Evolutionary conservation across 64 coral and sea anemone genomes (phyloP).

Genomic region (Astreopora myriophthalma): DNA sequence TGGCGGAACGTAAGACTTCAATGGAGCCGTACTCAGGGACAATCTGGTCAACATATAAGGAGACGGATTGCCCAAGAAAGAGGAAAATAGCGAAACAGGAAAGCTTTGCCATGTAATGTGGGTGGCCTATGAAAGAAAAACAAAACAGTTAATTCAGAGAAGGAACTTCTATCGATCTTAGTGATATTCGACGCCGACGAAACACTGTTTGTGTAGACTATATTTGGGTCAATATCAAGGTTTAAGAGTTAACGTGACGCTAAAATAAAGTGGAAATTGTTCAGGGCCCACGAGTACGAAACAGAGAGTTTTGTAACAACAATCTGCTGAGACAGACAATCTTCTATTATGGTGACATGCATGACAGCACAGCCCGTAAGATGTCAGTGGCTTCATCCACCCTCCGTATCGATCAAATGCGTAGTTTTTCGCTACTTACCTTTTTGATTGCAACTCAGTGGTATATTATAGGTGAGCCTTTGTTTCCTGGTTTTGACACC

Average conservation of each 20-base stretch:
- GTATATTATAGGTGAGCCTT: not conserved
- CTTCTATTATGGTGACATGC: too few relatives aligned
- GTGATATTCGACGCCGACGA: too few relatives aligned
- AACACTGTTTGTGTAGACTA: too few relatives aligned
- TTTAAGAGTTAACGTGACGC: too few relatives aligned
- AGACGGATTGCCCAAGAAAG: not conserved
- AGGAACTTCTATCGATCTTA: too few relatives aligned
- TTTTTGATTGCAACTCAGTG: not conserved
- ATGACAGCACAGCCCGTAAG: not conserved
- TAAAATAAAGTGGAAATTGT: too few relatives aligned
- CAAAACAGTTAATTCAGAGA: not conserved
- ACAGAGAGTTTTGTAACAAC: too few relatives aligned
- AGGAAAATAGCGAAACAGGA: not conserved
- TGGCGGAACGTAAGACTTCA: not conserved
- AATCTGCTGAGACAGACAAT: too few relatives aligned
- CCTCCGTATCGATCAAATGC: not conserved
- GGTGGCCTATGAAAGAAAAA: not conserved
- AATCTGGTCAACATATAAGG: not conserved
- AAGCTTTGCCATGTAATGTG: not conserved
- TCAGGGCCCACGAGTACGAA: too few relatives aligned
- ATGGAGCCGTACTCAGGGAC: not conserved
- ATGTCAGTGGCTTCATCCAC: too few relatives aligned
- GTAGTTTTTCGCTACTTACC: not conserved
- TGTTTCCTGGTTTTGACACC: not conserved
- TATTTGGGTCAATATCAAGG: too few relatives aligned